Conservation (phyloP, 2,113 vertebrate genomes). For the Crotophaga sulcirostris region DNA sequence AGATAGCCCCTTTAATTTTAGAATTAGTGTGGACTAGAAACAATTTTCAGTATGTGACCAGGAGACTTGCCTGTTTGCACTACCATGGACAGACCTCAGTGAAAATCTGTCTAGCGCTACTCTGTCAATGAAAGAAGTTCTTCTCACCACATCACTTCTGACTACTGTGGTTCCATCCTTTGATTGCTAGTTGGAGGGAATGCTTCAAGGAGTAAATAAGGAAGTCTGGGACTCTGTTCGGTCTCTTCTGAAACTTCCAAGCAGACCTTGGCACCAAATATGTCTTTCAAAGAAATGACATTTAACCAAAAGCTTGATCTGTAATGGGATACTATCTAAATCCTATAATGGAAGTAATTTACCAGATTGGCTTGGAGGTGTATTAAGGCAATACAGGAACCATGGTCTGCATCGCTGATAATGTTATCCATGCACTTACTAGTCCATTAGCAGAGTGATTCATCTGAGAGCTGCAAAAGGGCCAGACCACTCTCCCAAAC, state of each 20-base stretch:
- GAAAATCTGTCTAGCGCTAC: neutral
- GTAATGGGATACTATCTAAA: conserved; percentile 62
- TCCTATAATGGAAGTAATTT: conserved; percentile 66
- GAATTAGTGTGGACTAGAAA: neutral
- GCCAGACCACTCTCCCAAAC: conserved; percentile 14
- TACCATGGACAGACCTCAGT: neutral
- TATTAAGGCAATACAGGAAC: conserved; percentile 57
- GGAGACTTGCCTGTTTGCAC: neutral
- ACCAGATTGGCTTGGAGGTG: conserved; percentile 60
- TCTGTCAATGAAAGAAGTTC: neutral
- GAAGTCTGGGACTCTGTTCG: neutral
- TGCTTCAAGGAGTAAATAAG: neutral
- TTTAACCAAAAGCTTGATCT: conserved; percentile 70
- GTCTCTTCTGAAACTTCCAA: conserved; percentile 1
- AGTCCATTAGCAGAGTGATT: conserved; percentile 72
- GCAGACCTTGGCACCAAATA: conserved; percentile 23
- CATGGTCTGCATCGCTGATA: conserved; percentile 63
- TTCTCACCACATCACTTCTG: neutral
- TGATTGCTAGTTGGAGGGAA: neutral
- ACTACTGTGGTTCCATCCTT: neutral
- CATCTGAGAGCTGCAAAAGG: conserved; percentile 51
- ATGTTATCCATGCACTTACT: conserved; percentile 62
- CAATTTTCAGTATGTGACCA: neutral
- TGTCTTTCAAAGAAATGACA: conserved; percentile 55
- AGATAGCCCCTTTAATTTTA: neutral